Evolutionary conservation across 2,797 vertebrate species (phyloP).

Genomic region (Rhinella marina): DNA sequence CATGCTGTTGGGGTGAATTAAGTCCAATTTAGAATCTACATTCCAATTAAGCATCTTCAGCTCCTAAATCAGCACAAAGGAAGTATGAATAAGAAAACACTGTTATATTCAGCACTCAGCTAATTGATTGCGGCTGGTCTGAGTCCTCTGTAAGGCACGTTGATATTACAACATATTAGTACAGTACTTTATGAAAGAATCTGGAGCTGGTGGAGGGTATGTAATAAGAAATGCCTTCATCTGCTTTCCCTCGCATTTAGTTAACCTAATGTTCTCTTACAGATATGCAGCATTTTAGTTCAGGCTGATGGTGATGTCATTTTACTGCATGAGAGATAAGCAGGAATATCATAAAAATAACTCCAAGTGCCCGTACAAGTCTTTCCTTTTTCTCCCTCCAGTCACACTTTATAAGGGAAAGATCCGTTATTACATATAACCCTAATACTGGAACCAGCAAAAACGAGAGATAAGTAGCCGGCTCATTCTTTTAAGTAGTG

Average conservation of each 20-base stretch:
- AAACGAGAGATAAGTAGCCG: neutral
- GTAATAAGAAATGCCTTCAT: constrained; percentile 37
- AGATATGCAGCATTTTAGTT: constrained; percentile 23
- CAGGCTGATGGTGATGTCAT: constrained; percentile 28
- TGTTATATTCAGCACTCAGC: constrained; percentile 15
- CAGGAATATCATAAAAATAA: constrained; percentile 9
- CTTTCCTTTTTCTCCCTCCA: neutral
- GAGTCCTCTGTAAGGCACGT: constrained; percentile 9
- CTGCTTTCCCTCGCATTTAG: constrained; percentile 31
- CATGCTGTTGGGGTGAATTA: too few species aligned
- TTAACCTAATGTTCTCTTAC: constrained; percentile 20
- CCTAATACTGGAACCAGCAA: neutral
- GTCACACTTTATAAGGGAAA: constrained; percentile 15
- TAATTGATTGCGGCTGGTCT: constrained; percentile 44
- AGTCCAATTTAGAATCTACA: neutral
- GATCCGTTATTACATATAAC: neutral
- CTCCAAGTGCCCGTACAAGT: neutral
- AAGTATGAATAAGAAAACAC: constrained; percentile 21
- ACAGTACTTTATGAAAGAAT: constrained; percentile 22
- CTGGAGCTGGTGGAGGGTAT: constrained; percentile 17
- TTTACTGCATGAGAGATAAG: constrained; percentile 5
- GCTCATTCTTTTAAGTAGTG: neutral
- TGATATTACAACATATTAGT: constrained; percentile 25
- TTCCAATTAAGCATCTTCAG: neutral
- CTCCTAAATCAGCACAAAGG: neutral